Percentiles rank a stretch among this genome's conserved stretches.
Conservation (phyloP, 2,888 invertebrate species). For the Aspidiotus rigidus region DNA sequence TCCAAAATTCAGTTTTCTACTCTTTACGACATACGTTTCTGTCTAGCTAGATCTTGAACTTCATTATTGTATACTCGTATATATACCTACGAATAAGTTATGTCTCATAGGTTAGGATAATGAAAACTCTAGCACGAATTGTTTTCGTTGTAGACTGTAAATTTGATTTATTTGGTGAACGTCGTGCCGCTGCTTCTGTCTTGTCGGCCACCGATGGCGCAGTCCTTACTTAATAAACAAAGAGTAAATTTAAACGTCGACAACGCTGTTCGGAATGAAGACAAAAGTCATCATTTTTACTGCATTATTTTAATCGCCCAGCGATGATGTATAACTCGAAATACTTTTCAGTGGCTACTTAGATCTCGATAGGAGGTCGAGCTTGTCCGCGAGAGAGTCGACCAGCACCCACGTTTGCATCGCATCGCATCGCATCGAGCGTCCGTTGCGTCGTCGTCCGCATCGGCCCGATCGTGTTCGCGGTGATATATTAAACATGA, state of each 20-base stretch:
- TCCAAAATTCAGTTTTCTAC: too few relatives aligned
- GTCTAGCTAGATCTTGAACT: too few relatives aligned
- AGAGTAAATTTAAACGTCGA: background rate
- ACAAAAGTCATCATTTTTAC: conserved; percentile 19
- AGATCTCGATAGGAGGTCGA: conserved; percentile 26
- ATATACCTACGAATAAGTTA: too few relatives aligned
- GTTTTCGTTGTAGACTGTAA: background rate
- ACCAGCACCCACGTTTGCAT: conserved; percentile 25
- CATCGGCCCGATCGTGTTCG: background rate
- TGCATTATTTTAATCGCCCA: background rate
- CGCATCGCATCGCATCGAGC: background rate
- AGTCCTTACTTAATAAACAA: conserved; percentile 2
- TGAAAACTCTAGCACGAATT: background rate
- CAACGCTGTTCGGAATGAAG: conserved; percentile 20
- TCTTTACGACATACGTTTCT: too few relatives aligned
- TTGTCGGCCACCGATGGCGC: background rate
- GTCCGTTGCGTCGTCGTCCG: background rate
- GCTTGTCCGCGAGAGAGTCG: conserved; percentile 8
- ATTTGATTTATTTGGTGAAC: conserved; percentile 2
- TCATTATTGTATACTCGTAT: too few relatives aligned
- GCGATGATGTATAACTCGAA: conserved; percentile 7
- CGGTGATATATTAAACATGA: conserved; percentile 4
- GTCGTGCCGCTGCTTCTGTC: conserved; percentile 4
- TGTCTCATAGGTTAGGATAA: too few relatives aligned
- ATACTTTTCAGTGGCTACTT: conserved; percentile 30